Conservation (phyloP, 2,797 vertebrate species). For the Scolopax rusticola region DNA sequence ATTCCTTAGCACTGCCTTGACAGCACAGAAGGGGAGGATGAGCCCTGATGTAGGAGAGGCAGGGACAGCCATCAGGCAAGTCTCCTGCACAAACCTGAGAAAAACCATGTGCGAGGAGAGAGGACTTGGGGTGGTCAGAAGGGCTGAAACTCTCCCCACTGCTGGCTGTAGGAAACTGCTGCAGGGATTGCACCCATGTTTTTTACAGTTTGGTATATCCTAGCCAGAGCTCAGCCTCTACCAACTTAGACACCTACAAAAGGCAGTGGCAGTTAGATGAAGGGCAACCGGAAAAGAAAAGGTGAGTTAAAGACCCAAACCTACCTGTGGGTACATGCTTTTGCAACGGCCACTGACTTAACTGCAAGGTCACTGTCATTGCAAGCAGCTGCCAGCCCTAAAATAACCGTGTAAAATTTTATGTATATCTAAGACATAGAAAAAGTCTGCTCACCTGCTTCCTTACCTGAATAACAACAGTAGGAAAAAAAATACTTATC, state of each 20-base stretch:
- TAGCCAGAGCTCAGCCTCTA: not conserved
- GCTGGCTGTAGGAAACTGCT: not conserved
- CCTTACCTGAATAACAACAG: constrained; percentile 12
- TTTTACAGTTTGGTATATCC: not conserved
- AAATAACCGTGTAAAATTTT: not conserved
- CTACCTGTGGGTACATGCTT: not conserved
- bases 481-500: not conserved
- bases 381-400: not conserved
- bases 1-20: not conserved
- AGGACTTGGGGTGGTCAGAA: accelerated
- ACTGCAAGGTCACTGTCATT: not conserved
- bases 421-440: not conserved
- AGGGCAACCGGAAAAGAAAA: not conserved
- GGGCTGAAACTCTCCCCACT: not conserved
- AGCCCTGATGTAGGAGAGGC: not conserved
- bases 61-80: not conserved
- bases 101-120: not conserved
- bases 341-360: not conserved
- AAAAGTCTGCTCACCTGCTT: not conserved
- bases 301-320: not conserved
- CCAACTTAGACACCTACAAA: not conserved
- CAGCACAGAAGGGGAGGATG: not conserved
- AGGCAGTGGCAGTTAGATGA: not conserved
- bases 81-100: not conserved
- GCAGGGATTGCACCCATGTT: accelerated